Percentiles rank a stretch among this genome's conserved stretches.
Conservation (phyloP, 1,140 invertebrate species). For the Brachionus rubens region DNA sequence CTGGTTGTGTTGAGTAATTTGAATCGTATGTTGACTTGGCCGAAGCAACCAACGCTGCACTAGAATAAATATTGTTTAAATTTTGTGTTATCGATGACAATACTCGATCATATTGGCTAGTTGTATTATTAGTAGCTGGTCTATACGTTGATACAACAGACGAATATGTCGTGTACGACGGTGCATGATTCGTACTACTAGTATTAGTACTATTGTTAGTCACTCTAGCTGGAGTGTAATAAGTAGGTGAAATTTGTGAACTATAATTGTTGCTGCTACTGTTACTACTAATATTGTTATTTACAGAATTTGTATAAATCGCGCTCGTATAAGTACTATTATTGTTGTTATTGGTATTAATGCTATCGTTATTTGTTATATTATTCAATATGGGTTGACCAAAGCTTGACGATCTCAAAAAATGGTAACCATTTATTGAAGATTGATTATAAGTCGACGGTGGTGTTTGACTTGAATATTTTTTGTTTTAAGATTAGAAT, state of each 20-base stretch:
- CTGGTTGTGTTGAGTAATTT: neutral
- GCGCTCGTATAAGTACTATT: neutral
- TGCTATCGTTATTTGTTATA: conserved; percentile 12
- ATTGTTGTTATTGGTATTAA: too few relatives aligned
- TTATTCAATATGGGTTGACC: conserved; percentile 32
- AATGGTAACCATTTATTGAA: conserved; percentile 27
- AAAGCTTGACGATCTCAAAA: conserved; percentile 22
- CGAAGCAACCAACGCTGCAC: neutral
- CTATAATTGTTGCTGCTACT: neutral
- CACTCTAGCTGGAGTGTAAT: conserved; percentile 31
- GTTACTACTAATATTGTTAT: neutral
- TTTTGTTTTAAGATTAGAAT: too few relatives aligned
- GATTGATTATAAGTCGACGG: neutral
- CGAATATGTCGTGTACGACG: conserved; percentile 27
- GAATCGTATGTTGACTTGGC: neutral
- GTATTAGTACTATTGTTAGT: conserved; percentile 10
- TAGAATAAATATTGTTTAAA: conserved; percentile 43
- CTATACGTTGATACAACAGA: neutral
- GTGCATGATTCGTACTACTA: neutral
- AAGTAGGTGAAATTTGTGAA: conserved; percentile 16
- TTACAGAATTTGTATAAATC: neutral
- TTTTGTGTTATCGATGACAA: conserved; percentile 32
- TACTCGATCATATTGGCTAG: conserved; percentile 20
- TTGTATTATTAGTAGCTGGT: neutral
- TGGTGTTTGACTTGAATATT: conserved; percentile 6